Conservation (phyloP, 2,113 vertebrate species). For the Rhabdomys dilectus region DNA sequence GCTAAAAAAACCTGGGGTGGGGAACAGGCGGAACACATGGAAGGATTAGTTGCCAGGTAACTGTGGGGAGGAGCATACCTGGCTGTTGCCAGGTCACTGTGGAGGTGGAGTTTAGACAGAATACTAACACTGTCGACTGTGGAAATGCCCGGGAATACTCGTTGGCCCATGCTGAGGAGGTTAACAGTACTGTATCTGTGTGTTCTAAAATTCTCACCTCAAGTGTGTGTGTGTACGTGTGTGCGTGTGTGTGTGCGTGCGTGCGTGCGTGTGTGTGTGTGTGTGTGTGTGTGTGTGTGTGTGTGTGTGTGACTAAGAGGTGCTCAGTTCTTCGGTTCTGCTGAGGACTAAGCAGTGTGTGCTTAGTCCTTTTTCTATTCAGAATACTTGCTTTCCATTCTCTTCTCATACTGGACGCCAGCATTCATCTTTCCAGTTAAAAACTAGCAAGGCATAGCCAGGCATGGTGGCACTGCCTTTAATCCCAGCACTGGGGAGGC, state of each 20-base stretch:
- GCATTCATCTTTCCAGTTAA: constrained; percentile 30
- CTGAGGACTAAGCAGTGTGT: background rate
- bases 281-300: background rate
- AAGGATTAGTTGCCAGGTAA: too few relatives aligned
- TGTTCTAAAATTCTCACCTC: background rate
- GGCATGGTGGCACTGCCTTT: background rate
- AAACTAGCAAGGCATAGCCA: background rate
- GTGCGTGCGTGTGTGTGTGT: too few relatives aligned
- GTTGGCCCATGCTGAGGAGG: background rate
- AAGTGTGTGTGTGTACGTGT: background rate
- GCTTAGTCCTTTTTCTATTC: background rate
- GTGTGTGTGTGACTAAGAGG: background rate
- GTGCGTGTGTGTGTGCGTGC: too few relatives aligned
- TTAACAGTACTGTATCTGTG: rapidly evolving
- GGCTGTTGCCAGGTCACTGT: too few relatives aligned
- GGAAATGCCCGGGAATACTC: background rate
- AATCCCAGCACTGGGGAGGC: background rate
- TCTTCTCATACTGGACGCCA: constrained; percentile 22
- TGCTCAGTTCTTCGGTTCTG: too few relatives aligned
- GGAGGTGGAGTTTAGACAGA: too few relatives aligned
- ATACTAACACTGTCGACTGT: too few relatives aligned
- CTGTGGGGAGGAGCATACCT: too few relatives aligned
- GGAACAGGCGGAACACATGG: too few relatives aligned
- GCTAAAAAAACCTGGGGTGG: too few relatives aligned
- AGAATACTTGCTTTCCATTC: background rate